These are phyloP conservation scores for Caenorhabditis panamensis DNA, from an alignment of 2,888 invertebrate genomes.

Conservation along the genomic window DNA sequence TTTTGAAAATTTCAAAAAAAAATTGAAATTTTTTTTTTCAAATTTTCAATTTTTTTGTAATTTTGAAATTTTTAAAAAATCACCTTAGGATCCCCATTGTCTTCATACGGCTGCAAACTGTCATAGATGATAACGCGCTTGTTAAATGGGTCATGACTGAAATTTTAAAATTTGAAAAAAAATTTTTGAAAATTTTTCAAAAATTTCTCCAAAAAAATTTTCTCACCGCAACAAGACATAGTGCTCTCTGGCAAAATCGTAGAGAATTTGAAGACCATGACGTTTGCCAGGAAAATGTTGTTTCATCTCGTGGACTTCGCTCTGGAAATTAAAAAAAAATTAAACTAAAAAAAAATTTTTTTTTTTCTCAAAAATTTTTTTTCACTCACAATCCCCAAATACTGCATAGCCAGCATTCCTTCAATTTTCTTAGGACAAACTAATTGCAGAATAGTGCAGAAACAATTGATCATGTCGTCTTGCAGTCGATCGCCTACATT, in stretches of 20 bases:
- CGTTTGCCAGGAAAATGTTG: slow-evolving; percentile 48
- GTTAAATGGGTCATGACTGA: slow-evolving; percentile 26
- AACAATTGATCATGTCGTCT: no score
- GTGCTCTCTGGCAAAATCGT: slow-evolving; percentile 50
- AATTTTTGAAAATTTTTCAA: background rate
- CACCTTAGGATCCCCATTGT: background rate
- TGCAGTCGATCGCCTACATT: no score
- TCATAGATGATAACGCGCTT: slow-evolving; percentile 23
- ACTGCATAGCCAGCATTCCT: no score
- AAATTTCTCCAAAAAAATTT: no score
- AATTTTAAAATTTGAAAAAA: background rate
- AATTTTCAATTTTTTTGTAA: no score
- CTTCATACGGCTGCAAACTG: slow-evolving; percentile 40
- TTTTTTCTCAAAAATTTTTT: background rate
- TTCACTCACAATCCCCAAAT: no score
- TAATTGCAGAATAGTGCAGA: no score
- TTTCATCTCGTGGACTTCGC: background rate
- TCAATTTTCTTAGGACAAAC: no score
- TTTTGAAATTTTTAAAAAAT: background rate
- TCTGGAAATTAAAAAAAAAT: no score
- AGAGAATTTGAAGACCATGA: slow-evolving; percentile 54
- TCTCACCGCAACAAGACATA: slow-evolving; percentile 55
- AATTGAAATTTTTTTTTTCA: no score
- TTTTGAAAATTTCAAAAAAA: background rate
- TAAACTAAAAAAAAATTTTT: no score